Evolutionary conservation across 2,113 vertebrate genomes (phyloP), one percentile per base, ranked within the genome.

Genomic region (Tetraodon nigroviridis): DNA sequence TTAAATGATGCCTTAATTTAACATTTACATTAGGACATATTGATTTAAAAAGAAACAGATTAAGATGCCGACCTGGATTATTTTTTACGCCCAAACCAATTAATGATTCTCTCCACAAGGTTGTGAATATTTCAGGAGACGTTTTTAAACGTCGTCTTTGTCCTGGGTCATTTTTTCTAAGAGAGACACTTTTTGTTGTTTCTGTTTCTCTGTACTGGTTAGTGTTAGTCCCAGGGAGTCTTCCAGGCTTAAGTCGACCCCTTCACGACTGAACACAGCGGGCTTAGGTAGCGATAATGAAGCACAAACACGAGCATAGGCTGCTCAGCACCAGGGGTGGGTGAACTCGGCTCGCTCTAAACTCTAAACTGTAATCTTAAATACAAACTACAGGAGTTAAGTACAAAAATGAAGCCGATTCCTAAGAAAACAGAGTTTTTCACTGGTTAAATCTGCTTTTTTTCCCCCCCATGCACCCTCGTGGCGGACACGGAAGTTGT

Each of bases 181-280:
- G 32, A 37, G 32, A 37, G 32, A 37, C 32, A 37, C 32, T 37
- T 37, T 11, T 37, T 10, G 7, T n/a, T n/a, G 32, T 12, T 2
- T 37, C 48, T 54, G 51, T 55, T 48, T 66, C 61, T 62, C 60
- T 61, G 55, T 27, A 55, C 60, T 53, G 65, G 82, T 80, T 70
- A 78, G 61, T 69, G 53, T 47, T 51, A n/a, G 59, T 52, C 62
- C 57, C 56, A 27, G 29, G 64, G 55, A 47, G 71, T 79, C 68
- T 57, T 69, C 53, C 51, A 46, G 57, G 61, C 42, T 58, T 73
- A 83, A 81, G 60, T 74, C 55, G 76, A 70, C 78, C 81, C 76
- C 73, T 86, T 84, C 73, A 69, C 81, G 72, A 82, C 76, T 72
- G 63, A 76, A 68, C 79, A 67, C 79, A 79, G 76, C 71, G 75